Base-by-base conservation (phyloP, 1,140 invertebrate genomes). In the Cydia amplana region DNA sequence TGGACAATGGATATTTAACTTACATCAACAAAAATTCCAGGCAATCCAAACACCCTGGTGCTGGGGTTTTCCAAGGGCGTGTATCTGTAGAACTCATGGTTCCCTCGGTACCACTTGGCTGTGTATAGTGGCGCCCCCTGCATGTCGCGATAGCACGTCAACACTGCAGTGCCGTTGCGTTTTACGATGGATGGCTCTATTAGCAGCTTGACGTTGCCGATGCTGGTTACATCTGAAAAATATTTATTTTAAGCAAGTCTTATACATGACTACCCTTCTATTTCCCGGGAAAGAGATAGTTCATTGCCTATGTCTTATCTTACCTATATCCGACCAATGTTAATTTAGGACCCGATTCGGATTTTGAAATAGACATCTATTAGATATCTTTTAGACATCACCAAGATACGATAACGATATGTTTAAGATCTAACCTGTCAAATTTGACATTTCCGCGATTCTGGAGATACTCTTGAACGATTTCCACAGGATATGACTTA, bases 71-170 rank as follows among this genome's bases (percentile, higher is more conserved):
- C 95, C 70, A 93, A 94, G 0, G 96, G 96, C 0, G 96, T 95
- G 85, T 95, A 97, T 79, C 96, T 94, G 90, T 96, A 97, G 91
- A 97, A 97, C 89, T 97, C 96, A 81, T 95, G 94, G 79, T 93
- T 94, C 12, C 96, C 91, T 63, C 91, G 78, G 72, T 90, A 91
- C 90, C 91, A 92, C 77, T 92, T 91, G 7, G 91, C 91, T 2
- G 96, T 96, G 90, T 97, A 97, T 46, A 97, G 93, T 9, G 94
- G 94, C 7, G 95, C 95, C 0, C 94, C 94, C 83, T 96, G 95
- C 82, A 97, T 93, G 83, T 97, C 95, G 89, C 97, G 96, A 76
- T 94, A 93, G 89, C 97, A 97, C 32, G 94, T 94, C 55, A 97
- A 91, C 20, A 93, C 94, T 20, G 95, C 96, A 70, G 94, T 94